Percentiles rank a stretch among this genome's conserved stretches.
phyloP scores from a whole-genome alignment of 2,113 vertebrate genomes.

The Myiagra hebetior region DNA sequence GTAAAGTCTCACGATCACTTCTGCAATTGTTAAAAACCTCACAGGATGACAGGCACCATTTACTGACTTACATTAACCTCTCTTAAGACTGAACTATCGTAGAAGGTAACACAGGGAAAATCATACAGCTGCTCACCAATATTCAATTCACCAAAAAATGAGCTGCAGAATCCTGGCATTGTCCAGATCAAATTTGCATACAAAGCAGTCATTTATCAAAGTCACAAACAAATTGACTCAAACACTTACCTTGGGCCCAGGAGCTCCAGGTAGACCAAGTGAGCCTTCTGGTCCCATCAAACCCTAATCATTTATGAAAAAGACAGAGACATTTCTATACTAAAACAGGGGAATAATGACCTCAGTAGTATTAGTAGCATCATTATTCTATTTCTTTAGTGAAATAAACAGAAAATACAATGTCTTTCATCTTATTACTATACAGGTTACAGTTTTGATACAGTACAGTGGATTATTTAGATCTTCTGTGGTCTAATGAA shows the following conservation, averaged over 20 bases:
- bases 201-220: neutral
- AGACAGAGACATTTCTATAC: neutral
- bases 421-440: neutral
- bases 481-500: neutral
- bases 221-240: neutral
- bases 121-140: neutral
- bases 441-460: neutral
- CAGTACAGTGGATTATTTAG: neutral
- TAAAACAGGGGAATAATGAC: neutral
- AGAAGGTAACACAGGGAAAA: neutral
- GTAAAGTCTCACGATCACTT: neutral
- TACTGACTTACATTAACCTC: neutral
- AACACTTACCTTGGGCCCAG: slow-evolving; percentile 82
- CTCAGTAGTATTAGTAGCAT: neutral
- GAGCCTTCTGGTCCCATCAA: slow-evolving; percentile 80
- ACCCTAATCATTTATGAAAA: slow-evolving; percentile 75
- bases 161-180: neutral
- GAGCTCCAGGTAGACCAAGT: slow-evolving; percentile 80
- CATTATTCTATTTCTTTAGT: neutral
- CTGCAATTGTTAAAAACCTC: neutral
- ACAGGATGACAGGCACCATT: neutral
- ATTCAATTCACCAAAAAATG: neutral
- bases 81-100: neutral
- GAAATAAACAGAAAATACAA: neutral
- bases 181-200: neutral